Base-by-base conservation (phyloP, 2,113 vertebrate genomes). In the Cepphus grylle region DNA sequence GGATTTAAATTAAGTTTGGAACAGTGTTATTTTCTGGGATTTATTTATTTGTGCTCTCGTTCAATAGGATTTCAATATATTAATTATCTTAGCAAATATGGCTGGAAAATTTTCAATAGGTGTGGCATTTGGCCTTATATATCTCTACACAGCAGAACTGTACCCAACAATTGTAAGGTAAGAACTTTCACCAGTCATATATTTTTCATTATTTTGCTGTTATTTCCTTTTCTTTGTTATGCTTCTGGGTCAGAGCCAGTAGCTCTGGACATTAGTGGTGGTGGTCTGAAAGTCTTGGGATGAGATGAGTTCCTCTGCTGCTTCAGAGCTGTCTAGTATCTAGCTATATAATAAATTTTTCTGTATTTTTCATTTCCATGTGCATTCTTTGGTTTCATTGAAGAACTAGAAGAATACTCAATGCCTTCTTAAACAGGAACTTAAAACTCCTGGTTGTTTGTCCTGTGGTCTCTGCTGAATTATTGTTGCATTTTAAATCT, bases 141-240 rank as follows among this genome's bases (percentile, higher is more conserved):
- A 99, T 94, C 97, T 99, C 83, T 99, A 99, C 95, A 99, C 99
- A 15, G 99, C 99, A 86, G 99, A 99, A 93, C 97, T 99, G 45
- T 99, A 99, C 93, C 99, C 99, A 56, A 99, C 99, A 26, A 95
- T 98, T 88, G 98, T 99, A 98, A 98, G 99, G 99, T 99, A 94
- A 97, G 97, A 80, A 61, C 62, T 94, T 85, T 23, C 0, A 2
- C 15, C n/a, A 73, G 34, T 16, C 36, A 55, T 3, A 1, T n/a
- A 27, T 73, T 85, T 74, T 72, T 78, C 52, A 67, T 62, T 78
- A 42, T 40, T 65, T 78, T 86, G n/a, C 50, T 94, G 26, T 70
- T 79, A 56, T 36, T 91, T 90, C 15, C 21, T 84, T 74, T 65
- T 30, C 42, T 69, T 59, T 88, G 13, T 77, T 65, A 38, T 38